Percentiles rank a stretch among this genome's conserved stretches.
Conservation (phyloP, 1,140 invertebrate genomes). For the Phymorhynchus buccinoides region DNA sequence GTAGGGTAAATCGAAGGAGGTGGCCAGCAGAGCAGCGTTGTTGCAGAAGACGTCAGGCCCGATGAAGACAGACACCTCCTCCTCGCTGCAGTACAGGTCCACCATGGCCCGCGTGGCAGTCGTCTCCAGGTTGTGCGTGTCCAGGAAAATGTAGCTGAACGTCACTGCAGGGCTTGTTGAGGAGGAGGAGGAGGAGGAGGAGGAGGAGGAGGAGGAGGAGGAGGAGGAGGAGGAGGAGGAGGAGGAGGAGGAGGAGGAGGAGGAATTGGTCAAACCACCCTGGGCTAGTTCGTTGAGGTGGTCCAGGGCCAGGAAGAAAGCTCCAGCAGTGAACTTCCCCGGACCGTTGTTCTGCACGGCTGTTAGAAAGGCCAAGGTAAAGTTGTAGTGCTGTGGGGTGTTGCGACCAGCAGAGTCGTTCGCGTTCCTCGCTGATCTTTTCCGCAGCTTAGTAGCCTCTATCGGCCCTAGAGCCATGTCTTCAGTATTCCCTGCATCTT, state of each 20-base stretch:
- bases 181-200: constrained; percentile 82
- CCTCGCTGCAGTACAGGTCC: constrained; percentile 65
- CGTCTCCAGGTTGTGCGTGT: constrained; percentile 90
- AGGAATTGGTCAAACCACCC: constrained; percentile 83
- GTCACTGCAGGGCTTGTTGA: background rate
- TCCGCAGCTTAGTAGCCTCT: no score
- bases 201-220: constrained; percentile 72
- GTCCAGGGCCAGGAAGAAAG: constrained; percentile 84
- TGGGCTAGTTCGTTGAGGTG: constrained; percentile 82
- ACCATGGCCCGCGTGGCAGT: constrained; percentile 64
- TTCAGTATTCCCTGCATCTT: background rate
- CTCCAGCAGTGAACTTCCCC: constrained; percentile 78
- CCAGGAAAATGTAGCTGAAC: constrained; percentile 81
- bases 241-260: constrained; percentile 83
- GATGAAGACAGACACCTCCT: constrained; percentile 89
- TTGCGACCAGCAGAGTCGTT: background rate
- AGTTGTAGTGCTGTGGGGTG: background rate
- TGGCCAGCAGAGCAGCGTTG: constrained; percentile 92
- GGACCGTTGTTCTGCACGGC: constrained; percentile 39
- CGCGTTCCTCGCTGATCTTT: background rate
- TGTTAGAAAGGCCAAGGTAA: constrained; percentile 45
- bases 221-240: background rate
- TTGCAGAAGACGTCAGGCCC: constrained; percentile 93
- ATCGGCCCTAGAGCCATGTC: background rate
- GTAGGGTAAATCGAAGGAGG: constrained; percentile 94